phyloP scores from a whole-genome alignment of 2,113 vertebrate species.

The Coracopsis vasa region DNA sequence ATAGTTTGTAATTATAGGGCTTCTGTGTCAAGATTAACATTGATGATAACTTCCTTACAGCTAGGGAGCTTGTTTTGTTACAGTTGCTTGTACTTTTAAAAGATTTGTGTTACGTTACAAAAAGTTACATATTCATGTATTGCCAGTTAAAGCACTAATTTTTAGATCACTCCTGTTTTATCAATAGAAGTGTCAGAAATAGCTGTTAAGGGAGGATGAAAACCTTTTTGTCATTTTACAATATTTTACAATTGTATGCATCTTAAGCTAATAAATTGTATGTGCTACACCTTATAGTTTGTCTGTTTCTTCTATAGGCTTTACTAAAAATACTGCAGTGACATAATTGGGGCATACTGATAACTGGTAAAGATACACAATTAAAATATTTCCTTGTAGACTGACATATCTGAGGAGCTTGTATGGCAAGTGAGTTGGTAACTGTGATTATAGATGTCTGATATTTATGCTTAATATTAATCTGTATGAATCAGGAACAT shows the following conservation, averaged over 20 bases:
- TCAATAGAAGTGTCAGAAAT: constrained; percentile 39
- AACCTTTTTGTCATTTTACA: constrained; percentile 48
- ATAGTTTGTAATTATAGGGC: background rate
- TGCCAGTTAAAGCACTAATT: constrained; percentile 6
- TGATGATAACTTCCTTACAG: background rate
- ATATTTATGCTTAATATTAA: constrained; percentile 43
- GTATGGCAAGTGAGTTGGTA: constrained; percentile 34
- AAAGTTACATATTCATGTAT: constrained; percentile 10
- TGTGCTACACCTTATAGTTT: constrained; percentile 49
- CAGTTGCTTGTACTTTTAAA: background rate
- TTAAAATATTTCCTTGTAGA: constrained; percentile 63
- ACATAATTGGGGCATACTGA: constrained; percentile 58
- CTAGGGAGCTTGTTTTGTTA: background rate
- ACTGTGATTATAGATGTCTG: constrained; percentile 43
- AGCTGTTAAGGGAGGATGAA: constrained; percentile 22
- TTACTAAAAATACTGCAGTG: constrained; percentile 59
- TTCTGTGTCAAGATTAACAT: background rate
- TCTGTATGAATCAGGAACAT: constrained; percentile 57
- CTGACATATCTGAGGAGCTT: constrained; percentile 60
- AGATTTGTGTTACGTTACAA: background rate
- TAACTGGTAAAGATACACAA: constrained; percentile 60
- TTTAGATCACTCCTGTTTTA: constrained; percentile 39
- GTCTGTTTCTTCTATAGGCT: constrained; percentile 40
- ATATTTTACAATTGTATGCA: constrained; percentile 44
- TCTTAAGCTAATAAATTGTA: constrained; percentile 54